A percentile compares a stretch with the other conserved stretches of the same genome.
Conservation (phyloP, 2,888 invertebrate species). For the Drosophila siamana region DNA sequence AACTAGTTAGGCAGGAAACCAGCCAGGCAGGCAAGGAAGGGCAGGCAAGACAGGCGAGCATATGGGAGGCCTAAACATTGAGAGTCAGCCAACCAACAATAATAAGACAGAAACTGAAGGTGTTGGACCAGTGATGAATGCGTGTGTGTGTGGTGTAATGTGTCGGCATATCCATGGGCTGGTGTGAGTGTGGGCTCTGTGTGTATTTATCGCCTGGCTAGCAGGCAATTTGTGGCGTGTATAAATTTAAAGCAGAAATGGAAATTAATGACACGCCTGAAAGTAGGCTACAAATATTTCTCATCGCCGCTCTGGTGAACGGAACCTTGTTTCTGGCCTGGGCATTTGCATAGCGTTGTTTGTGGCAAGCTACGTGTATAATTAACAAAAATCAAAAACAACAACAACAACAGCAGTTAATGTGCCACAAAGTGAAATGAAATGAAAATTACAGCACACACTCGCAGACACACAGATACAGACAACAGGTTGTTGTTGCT, state of each 20-base stretch:
- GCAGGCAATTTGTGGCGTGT: slow-evolving; percentile 61
- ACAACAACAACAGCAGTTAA: slow-evolving; percentile 52
- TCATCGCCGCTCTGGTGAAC: background rate
- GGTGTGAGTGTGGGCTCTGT: too few relatives aligned
- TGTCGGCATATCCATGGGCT: too few relatives aligned
- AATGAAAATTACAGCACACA: slow-evolving; percentile 61
- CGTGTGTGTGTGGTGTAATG: background rate
- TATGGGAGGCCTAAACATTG: background rate
- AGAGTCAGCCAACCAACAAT: slow-evolving; percentile 37
- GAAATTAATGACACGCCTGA: slow-evolving; percentile 65
- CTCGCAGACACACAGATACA: background rate
- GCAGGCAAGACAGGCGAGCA: background rate
- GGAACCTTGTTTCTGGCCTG: background rate
- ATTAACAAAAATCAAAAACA: slow-evolving; percentile 66
- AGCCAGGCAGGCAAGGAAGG: too few relatives aligned
- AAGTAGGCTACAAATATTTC: slow-evolving; percentile 56
- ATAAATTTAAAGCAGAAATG: slow-evolving; percentile 72
- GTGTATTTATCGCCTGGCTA: slow-evolving; percentile 46
- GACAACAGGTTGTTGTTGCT: slow-evolving; percentile 48
- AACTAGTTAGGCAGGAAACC: too few relatives aligned
- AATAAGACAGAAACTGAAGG: slow-evolving; percentile 58
- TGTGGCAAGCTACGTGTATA: slow-evolving; percentile 51
- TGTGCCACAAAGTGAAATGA: slow-evolving; percentile 58
- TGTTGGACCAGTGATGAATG: slow-evolving; percentile 62
- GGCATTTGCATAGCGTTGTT: background rate